These are phyloP conservation scores for Capitulum mitella DNA, from an alignment of 2,888 invertebrate species.

Conservation along the genomic window DNA sequence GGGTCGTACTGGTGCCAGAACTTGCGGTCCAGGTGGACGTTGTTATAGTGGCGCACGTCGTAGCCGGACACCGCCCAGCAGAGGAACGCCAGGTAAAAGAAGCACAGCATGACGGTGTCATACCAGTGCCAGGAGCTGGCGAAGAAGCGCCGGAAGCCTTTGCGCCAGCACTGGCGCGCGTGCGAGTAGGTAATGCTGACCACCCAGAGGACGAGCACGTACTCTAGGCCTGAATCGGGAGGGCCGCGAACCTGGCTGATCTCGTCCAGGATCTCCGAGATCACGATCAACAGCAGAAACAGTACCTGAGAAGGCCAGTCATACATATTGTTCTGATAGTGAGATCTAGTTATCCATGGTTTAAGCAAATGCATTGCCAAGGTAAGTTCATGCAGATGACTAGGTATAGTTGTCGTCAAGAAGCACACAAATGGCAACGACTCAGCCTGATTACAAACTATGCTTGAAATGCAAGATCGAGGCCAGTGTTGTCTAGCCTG, in stretches of 20 bases:
- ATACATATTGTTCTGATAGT: too few species aligned
- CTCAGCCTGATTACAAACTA: too few species aligned
- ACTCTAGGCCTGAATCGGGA: constrained; percentile 49
- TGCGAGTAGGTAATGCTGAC: constrained; percentile 15
- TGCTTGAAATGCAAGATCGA: too few species aligned
- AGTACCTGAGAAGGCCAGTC: constrained; percentile 39
- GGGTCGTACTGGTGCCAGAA: constrained; percentile 60
- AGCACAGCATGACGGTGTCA: neutral
- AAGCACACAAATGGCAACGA: too few species aligned
- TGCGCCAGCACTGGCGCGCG: constrained; percentile 19
- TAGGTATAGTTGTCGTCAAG: too few species aligned
- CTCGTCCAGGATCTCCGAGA: constrained; percentile 52
- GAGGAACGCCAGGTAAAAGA: constrained; percentile 14
- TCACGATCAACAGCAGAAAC: constrained; percentile 57
- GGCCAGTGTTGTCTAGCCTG: too few species aligned
- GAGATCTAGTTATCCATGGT: too few species aligned
- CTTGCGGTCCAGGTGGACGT: constrained; percentile 53
- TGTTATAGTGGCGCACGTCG: constrained; percentile 47
- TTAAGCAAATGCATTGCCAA: too few species aligned
- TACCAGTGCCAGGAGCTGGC: constrained; percentile 55
- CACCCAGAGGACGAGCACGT: neutral
- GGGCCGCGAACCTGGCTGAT: constrained; percentile 52
- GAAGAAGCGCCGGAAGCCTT: constrained; percentile 41
- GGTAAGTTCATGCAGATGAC: too few species aligned
- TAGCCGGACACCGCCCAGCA: constrained; percentile 36